Conservation (phyloP, 2,113 vertebrate species). For the Indicator maculatus region DNA sequence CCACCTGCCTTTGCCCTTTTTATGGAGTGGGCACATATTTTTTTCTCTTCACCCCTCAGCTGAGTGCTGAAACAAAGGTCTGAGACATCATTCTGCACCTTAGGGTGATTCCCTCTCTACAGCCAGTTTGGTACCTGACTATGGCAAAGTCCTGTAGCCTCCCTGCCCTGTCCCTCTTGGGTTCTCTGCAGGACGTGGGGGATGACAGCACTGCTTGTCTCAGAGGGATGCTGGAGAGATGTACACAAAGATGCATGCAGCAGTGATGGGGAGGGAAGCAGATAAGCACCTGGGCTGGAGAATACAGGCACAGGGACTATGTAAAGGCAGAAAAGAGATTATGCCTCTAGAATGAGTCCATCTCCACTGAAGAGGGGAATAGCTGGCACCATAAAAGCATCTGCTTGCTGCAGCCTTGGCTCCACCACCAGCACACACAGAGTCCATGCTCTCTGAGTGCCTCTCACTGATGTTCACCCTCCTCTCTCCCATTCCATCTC, state of each 20-base stretch:
- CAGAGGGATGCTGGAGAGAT: neutral
- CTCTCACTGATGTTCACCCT: neutral
- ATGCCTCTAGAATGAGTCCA: neutral
- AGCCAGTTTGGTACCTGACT: accelerated
- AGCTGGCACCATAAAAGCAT: neutral
- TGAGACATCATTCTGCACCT: neutral
- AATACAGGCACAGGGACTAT: neutral
- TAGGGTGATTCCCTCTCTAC: neutral
- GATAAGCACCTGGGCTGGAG: neutral
- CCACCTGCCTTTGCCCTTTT: neutral
- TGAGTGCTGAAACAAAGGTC: neutral
- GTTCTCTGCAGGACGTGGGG: neutral
- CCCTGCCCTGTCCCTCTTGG: neutral
- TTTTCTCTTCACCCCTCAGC: neutral
- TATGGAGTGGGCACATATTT: neutral
- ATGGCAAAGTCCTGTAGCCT: neutral
- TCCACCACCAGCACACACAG: neutral
- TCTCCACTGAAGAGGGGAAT: neutral
- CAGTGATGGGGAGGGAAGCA: neutral
- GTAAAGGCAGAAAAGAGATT: neutral
- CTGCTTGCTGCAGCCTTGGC: neutral
- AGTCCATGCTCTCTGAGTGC: neutral
- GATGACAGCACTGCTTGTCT: neutral
- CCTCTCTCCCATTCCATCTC: accelerated
- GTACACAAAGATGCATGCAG: neutral